Percentiles rank a stretch among this genome's conserved stretches.
These are phyloP conservation scores for Agrochola lota DNA, from an alignment of 2,888 invertebrate species.

Conservation along the genomic window DNA sequence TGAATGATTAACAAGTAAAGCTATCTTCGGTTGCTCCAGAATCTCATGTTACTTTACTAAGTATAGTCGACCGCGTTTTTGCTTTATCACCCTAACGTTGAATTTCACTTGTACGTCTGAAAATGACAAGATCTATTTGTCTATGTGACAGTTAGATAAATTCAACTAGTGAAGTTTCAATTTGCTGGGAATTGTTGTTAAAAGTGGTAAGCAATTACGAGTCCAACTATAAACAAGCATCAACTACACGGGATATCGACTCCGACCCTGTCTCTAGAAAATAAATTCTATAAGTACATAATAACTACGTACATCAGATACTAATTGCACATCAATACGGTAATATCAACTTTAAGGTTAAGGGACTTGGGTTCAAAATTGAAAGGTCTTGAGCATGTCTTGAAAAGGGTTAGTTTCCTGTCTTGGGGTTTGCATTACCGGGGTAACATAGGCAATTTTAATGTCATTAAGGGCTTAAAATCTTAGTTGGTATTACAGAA, in stretches of 20 bases:
- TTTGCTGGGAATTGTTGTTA: background rate
- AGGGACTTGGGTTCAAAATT: background rate
- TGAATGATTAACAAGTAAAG: background rate
- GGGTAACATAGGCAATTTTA: slow-evolving; percentile 56
- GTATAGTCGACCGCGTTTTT: background rate
- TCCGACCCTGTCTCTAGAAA: slow-evolving; percentile 34
- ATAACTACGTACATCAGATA: slow-evolving; percentile 4
- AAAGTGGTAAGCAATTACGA: background rate
- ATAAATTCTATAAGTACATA: slow-evolving; percentile 33
- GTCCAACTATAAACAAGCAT: slow-evolving; percentile 22
- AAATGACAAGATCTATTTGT: too few relatives aligned
- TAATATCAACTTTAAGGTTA: slow-evolving; percentile 11
- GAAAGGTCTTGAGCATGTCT: background rate
- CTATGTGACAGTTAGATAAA: background rate
- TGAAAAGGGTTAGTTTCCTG: slow-evolving; percentile 51
- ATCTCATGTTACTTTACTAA: background rate
- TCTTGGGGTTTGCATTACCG: slow-evolving; percentile 44
- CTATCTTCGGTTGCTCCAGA: background rate
- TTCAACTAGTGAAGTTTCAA: background rate
- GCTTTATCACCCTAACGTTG: background rate
- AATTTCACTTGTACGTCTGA: too few relatives aligned
- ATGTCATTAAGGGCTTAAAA: slow-evolving; percentile 56
- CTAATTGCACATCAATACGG: slow-evolving; percentile 12
- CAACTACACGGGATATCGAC: slow-evolving; percentile 34
- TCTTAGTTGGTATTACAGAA: slow-evolving; percentile 45